Conservation (phyloP, 2,888 invertebrate genomes). For the Hofmannophila pseudospretella region DNA sequence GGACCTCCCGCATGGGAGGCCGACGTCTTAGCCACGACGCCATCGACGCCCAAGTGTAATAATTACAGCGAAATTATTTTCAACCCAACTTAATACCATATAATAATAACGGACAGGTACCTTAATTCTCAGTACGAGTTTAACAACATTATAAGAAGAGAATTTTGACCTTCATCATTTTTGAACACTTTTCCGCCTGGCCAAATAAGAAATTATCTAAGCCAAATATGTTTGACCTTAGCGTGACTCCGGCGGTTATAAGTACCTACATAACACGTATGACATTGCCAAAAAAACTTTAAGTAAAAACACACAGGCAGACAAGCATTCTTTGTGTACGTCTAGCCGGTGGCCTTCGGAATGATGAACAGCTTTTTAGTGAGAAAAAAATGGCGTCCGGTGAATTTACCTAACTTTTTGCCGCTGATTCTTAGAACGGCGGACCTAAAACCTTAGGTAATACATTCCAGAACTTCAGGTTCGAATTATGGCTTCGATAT, state of each 20-base stretch:
- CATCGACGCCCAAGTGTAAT: too few species aligned
- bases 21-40: too few species aligned
- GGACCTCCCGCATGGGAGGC: too few species aligned
- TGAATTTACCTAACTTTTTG: conserved; percentile 76
- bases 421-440: conserved; percentile 57
- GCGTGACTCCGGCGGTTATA: conserved; percentile 47
- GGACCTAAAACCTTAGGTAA: conserved; percentile 49
- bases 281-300: conserved; percentile 67
- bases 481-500: conserved; percentile 49
- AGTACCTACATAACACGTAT: conserved; percentile 53
- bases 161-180: conserved; percentile 10
- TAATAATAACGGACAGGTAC: too few species aligned
- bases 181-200: conserved; percentile 37
- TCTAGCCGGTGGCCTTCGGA: conserved; percentile 67
- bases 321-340: conserved; percentile 72
- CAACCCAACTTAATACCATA: too few species aligned
- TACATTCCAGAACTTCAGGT: conserved; percentile 57
- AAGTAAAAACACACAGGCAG: conserved; percentile 58
- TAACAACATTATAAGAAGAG: too few species aligned
- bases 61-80: too few species aligned
- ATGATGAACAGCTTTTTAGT: conserved; percentile 72
- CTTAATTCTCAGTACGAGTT: too few species aligned
- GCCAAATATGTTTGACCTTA: conserved; percentile 63
- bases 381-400: conserved; percentile 63
- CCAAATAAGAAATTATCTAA: conserved; percentile 59